These are phyloP conservation scores for Rhyacichthys aspro DNA, from an alignment of 2,797 vertebrate species.

Conservation along the genomic window DNA sequence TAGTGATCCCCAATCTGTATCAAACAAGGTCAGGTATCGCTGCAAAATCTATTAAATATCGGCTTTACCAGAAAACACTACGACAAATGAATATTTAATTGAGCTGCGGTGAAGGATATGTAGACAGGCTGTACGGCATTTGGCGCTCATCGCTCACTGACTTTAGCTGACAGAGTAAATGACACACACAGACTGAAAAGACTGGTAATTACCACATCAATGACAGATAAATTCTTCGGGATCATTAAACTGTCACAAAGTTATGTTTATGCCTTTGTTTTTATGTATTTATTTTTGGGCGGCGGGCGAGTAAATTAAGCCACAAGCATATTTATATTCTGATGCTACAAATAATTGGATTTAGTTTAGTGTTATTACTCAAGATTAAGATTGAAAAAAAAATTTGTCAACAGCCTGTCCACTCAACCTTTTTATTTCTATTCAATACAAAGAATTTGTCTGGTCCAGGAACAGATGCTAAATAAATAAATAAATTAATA, in stretches of 20 bases:
- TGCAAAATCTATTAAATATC: constrained; percentile 10
- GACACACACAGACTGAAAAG: constrained; percentile 4
- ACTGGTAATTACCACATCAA: constrained; percentile 31
- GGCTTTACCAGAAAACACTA: constrained; percentile 1
- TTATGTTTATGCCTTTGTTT: constrained; percentile 1
- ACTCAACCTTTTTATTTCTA: no score
- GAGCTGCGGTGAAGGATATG: constrained; percentile 1
- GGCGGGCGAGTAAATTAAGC: no score
- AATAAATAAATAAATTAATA: no score
- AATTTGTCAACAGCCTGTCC: no score
- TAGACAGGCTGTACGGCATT: constrained; percentile 6
- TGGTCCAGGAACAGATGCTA: no score
- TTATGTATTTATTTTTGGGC: no score
- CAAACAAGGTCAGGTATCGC: constrained; percentile 4
- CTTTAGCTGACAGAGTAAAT: constrained; percentile 15
- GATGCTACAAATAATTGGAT: no score
- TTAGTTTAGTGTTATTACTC: no score
- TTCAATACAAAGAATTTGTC: no score
- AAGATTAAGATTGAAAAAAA: no score
- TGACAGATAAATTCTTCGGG: constrained; percentile 22
- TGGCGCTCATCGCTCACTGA: constrained; percentile 5
- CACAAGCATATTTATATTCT: no score
- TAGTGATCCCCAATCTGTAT: constrained; percentile 1
- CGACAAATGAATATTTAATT: constrained; percentile 13
- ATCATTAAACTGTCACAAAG: constrained; percentile 21